These are phyloP conservation scores for Sparus aurata DNA, from an alignment of 2,797 vertebrate genomes.

Conservation along the genomic window DNA sequence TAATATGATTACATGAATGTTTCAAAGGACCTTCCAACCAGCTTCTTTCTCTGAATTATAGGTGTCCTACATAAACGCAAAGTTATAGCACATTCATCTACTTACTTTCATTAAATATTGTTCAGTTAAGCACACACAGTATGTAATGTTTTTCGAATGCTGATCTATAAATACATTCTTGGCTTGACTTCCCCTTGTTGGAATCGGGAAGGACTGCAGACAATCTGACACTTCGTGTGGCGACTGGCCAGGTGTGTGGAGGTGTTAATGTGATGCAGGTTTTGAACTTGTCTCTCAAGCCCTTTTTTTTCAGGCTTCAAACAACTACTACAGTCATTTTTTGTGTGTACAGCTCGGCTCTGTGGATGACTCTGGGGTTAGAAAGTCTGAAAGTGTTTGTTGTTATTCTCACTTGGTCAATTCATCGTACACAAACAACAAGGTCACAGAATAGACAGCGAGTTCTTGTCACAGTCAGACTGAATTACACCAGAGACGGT, in stretches of 20 bases:
- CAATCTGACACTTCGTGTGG: background rate
- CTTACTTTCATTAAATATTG: background rate
- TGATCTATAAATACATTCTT: background rate
- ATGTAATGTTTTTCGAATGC: background rate
- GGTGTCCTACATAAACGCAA: background rate
- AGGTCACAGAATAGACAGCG: background rate
- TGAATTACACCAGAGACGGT: background rate
- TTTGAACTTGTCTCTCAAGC: background rate
- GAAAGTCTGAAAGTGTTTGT: background rate
- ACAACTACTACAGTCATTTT: background rate
- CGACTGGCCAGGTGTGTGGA: background rate
- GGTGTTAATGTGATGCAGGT: background rate
- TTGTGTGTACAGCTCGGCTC: background rate
- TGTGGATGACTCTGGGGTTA: background rate
- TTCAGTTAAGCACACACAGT: background rate
- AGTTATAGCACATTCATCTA: background rate
- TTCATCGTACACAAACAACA: background rate
- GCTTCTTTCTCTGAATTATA: background rate
- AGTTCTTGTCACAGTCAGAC: background rate
- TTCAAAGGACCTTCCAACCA: background rate
- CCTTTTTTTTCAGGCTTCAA: background rate
- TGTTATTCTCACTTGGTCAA: background rate
- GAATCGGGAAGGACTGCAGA: background rate
- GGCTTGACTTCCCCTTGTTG: background rate
- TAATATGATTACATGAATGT: constrained; percentile 4